Evolutionary conservation across 35 echinoderm and acorn worm genomes (phyloP).

Genomic region (Holothuria glaberrima): DNA sequence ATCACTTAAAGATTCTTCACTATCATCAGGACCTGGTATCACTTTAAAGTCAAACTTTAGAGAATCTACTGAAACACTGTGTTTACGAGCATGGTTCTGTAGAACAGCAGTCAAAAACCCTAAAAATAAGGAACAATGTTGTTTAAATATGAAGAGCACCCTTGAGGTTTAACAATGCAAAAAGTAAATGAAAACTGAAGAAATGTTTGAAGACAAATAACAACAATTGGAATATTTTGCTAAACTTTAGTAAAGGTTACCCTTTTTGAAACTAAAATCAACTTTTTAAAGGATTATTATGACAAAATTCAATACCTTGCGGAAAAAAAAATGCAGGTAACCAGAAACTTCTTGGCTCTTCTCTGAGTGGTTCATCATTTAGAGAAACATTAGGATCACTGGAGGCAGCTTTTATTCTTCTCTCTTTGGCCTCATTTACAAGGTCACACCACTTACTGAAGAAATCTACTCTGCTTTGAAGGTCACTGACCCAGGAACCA

Average conservation of each 20-base stretch:
- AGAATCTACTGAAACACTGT: constrained; percentile 84
- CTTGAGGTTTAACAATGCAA: not conserved
- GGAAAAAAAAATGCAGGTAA: constrained; percentile 97
- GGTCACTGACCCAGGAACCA: constrained; percentile 84
- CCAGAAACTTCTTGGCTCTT: constrained; percentile 93
- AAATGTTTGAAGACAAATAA: not conserved
- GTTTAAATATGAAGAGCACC: not conserved
- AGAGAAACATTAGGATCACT: not conserved
- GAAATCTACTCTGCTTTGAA: constrained; percentile 93
- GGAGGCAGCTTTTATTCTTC: constrained; percentile 49
- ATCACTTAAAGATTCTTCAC: constrained; percentile 75
- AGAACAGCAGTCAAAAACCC: constrained; percentile 96
- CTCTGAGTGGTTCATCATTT: constrained; percentile 51
- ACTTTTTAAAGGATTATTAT: no score
- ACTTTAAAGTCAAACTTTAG: constrained; percentile 91
- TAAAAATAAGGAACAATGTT: constrained; percentile 8
- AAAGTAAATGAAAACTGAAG: not conserved
- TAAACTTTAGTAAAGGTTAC: no score
- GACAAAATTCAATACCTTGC: constrained; percentile 66
- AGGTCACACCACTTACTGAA: constrained; percentile 87
- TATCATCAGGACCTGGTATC: constrained; percentile 70
- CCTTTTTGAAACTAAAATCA: no score
- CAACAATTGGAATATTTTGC: no score
- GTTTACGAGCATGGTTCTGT: constrained; percentile 93
- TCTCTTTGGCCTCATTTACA: constrained; percentile 63